These are phyloP conservation scores for Trachelipus rathkii DNA, from an alignment of 1,140 invertebrate genomes.

Conservation along the genomic window DNA sequence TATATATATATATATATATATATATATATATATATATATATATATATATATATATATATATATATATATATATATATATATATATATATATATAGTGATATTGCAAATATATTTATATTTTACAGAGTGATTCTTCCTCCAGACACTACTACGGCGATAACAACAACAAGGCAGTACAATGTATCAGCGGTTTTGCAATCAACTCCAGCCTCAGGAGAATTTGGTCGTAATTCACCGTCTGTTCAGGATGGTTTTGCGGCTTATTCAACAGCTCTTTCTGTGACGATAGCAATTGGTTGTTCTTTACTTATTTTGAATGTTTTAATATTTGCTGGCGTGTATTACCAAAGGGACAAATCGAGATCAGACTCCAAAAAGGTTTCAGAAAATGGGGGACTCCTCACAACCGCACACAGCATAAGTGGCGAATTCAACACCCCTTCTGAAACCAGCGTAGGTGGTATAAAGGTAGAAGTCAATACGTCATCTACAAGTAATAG, in stretches of 20 bases:
- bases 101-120: slow-evolving; percentile 17
- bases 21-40: no score
- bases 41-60: no score
- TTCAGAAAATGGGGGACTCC: slow-evolving; percentile 39
- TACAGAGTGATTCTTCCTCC: slow-evolving; percentile 42
- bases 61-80: no score
- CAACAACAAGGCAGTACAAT: slow-evolving; percentile 46
- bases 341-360: slow-evolving; percentile 82
- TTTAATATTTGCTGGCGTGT: slow-evolving; percentile 85
- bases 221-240: slow-evolving; percentile 39
- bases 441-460: slow-evolving; percentile 28
- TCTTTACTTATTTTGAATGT: slow-evolving; percentile 83
- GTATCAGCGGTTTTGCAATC: slow-evolving; percentile 44
- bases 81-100: no score
- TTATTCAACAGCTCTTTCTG: slow-evolving; percentile 80
- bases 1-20: no score
- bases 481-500: slow-evolving; percentile 31
- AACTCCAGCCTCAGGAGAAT: slow-evolving; percentile 26
- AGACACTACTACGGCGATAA: slow-evolving; percentile 40
- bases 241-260: slow-evolving; percentile 51
- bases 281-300: slow-evolving; percentile 88
- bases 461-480: slow-evolving; percentile 30
- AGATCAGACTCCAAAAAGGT: slow-evolving; percentile 44
- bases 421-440: slow-evolving; percentile 41
- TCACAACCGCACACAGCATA: slow-evolving; percentile 42